Evolutionary conservation across 2,113 vertebrate species (phyloP), one percentile per base, ranked within the genome.

Genomic region (Spheniscus mendiculus): DNA sequence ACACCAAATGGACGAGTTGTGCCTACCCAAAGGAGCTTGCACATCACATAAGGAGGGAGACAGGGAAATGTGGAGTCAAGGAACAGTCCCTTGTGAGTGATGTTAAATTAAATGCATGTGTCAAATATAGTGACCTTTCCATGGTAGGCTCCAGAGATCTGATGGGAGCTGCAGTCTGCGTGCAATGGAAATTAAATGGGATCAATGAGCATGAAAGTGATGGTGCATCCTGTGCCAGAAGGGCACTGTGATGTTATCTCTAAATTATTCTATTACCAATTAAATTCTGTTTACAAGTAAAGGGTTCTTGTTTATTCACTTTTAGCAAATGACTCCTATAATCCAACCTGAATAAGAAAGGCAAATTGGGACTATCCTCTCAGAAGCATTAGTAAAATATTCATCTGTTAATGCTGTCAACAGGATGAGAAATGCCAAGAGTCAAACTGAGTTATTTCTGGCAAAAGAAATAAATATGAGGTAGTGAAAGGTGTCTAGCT

Each of bases 1-100:
- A 47, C 56, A 49, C 32, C 0, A 2, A 47, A 62, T 2, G 23
- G 36, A 32, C 1, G 5, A 50, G 27, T 5, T 38, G 34, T 2
- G 0, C 42, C 52, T 63, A 55, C 26, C 21, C 61, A 29, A 30
- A 0, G 0, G 32, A 59, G 11, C 32, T 71, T 70, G 15, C 1
- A 3, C 2, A 1, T 26, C 26, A n/a, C 6, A 1, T 15, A 15
- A 52, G 17, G 19, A 55, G 45, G 21, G 61, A 84, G 42, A 50
- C 36, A 66, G 38, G 17, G 53, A 79, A 79, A 79, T 20, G 22
- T 7, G 34, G 27, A 74, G 56, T 50, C 8, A 40, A 71, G 32
- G 18, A 8, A 27, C 26, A 89, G 50, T 52, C 22, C 2, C 7
- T 34, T 22, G 30, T n/a, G 32, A 71, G 52, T 30, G 30, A 15